phyloP scores from a whole-genome alignment of 2,888 invertebrate species.

The Meta bourneti region DNA sequence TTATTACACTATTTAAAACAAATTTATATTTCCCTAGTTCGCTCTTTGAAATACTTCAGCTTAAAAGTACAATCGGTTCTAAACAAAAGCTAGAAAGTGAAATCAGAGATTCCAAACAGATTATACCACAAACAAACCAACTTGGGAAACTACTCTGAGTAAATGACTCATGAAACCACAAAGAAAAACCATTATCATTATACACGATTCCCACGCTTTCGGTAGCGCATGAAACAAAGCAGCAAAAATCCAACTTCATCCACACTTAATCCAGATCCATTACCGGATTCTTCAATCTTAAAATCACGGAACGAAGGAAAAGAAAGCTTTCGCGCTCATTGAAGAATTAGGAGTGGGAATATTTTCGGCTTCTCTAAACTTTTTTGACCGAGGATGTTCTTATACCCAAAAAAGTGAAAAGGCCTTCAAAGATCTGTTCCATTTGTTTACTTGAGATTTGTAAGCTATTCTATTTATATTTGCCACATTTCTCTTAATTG shows the following conservation, averaged over 20 bases:
- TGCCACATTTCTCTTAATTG: no score
- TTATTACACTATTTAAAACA: no score
- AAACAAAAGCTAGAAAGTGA: not conserved
- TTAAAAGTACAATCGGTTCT: no score
- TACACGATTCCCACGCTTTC: no score
- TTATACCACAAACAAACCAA: not conserved
- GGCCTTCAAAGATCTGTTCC: no score
- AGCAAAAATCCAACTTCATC: constrained; percentile 7
- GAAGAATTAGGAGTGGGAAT: not conserved
- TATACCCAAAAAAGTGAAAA: no score
- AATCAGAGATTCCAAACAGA: not conserved
- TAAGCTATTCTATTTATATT: no score
- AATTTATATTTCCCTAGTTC: no score
- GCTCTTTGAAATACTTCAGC: no score
- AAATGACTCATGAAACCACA: not conserved
- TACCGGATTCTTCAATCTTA: not conserved
- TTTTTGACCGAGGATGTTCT: not conserved
- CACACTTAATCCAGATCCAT: constrained; percentile 3
- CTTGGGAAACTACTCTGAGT: not conserved
- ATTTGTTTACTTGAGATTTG: no score
- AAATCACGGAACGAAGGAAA: not conserved
- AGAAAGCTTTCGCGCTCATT: not conserved
- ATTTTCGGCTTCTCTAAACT: not conserved
- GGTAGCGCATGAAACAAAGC: not conserved
- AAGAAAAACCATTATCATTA: not conserved